phyloP scores from a whole-genome alignment of 2,113 vertebrate genomes.

The Aphyosemion australe region DNA sequence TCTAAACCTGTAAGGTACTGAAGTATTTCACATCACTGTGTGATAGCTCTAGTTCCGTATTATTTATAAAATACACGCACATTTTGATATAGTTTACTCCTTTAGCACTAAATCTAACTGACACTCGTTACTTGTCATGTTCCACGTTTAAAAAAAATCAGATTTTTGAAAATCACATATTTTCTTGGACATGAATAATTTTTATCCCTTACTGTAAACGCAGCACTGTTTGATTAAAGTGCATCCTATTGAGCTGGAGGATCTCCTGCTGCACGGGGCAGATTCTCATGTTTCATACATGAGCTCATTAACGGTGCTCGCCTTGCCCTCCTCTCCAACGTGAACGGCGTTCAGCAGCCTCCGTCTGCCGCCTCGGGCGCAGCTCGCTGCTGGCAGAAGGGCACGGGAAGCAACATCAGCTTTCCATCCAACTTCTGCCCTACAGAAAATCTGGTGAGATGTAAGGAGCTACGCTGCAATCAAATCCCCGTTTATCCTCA shows the following conservation, averaged over 20 bases:
- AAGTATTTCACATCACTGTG: too few relatives aligned
- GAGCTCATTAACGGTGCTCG: slow-evolving; percentile 71
- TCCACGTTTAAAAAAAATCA: not conserved
- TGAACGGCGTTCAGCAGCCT: slow-evolving; percentile 49
- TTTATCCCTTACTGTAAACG: not conserved
- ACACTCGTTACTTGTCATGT: too few relatives aligned
- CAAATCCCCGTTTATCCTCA: slow-evolving; percentile 44
- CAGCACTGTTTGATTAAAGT: slow-evolving; percentile 53
- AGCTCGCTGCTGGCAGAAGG: slow-evolving; percentile 48
- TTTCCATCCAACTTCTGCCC: slow-evolving; percentile 54
- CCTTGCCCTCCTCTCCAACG: slow-evolving; percentile 55
- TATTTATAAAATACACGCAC: too few relatives aligned
- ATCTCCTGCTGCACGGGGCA: slow-evolving; percentile 40
- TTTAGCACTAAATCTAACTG: too few relatives aligned
- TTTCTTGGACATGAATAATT: not conserved
- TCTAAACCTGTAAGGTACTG: too few relatives aligned
- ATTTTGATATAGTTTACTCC: too few relatives aligned
- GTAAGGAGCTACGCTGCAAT: slow-evolving; percentile 35
- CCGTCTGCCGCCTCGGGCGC: slow-evolving; percentile 59
- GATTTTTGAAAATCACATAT: not conserved
- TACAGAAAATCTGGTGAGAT: slow-evolving; percentile 54
- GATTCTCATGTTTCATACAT: slow-evolving; percentile 76
- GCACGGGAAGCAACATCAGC: slow-evolving; percentile 56
- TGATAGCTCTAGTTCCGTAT: too few relatives aligned
- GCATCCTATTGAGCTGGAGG: slow-evolving; percentile 59